Evolutionary conservation across 2,888 invertebrate species (phyloP).

Genomic region (Colostygia pectinataria): DNA sequence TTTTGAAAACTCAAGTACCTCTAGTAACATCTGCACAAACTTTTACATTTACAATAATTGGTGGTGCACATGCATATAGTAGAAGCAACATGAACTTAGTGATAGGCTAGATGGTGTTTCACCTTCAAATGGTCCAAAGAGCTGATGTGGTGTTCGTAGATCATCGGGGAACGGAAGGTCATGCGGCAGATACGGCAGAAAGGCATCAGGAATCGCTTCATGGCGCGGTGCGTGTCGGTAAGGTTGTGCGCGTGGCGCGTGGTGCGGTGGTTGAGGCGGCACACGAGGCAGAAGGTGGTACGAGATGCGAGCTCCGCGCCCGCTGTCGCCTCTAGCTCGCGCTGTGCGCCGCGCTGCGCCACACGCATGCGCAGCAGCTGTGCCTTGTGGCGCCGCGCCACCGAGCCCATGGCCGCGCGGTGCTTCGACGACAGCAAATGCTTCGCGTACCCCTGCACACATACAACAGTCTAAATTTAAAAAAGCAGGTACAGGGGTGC

Average conservation of each 20-base stretch:
- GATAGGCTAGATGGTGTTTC: too few relatives aligned
- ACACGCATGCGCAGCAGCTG: conserved; percentile 90
- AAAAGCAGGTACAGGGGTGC: too few relatives aligned
- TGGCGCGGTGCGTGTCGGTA: conserved; percentile 91
- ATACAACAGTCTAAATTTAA: too few relatives aligned
- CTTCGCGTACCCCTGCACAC: conserved; percentile 85
- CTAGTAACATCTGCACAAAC: too few relatives aligned
- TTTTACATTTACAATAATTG: too few relatives aligned
- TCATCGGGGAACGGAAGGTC: conserved; percentile 92
- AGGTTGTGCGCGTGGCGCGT: conserved; percentile 90
- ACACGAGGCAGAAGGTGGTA: conserved; percentile 88
- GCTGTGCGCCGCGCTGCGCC: conserved; percentile 90
- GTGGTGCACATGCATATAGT: too few relatives aligned
- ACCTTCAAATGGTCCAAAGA: conserved; percentile 92
- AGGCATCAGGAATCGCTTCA: conserved; percentile 93
- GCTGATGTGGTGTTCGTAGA: conserved; percentile 92
- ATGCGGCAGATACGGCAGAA: conserved; percentile 90
- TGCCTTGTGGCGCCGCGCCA: conserved; percentile 89
- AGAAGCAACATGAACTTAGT: too few relatives aligned
- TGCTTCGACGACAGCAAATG: conserved; percentile 89
- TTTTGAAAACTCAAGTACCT: too few relatives aligned
- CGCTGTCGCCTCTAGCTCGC: conserved; percentile 88
- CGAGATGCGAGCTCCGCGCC: conserved; percentile 83
- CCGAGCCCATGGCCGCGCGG: conserved; percentile 87
- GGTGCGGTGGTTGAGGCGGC: conserved; percentile 89